phyloP scores from a whole-genome alignment of 1,140 invertebrate species.

The Drosophila leontia region DNA sequence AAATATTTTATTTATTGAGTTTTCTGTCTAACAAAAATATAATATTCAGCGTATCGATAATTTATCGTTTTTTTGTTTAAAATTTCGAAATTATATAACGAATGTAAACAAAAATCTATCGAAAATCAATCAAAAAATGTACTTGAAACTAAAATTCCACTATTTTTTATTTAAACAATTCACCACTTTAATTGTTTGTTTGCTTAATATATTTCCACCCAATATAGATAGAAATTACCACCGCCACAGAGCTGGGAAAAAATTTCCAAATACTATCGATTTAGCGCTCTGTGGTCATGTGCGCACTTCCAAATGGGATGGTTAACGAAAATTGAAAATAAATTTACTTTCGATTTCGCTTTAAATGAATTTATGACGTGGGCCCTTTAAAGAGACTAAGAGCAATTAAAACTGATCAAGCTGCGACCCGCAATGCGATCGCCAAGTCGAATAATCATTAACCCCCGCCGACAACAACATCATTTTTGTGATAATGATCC shows the following conservation, averaged over 20 bases:
- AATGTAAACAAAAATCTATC: too few species aligned
- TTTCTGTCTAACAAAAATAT: too few species aligned
- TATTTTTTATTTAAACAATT: background rate
- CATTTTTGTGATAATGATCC: conserved; percentile 72
- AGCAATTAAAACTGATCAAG: conserved; percentile 69
- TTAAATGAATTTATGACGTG: conserved; percentile 72
- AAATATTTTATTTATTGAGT: too few species aligned
- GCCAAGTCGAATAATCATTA: conserved; percentile 56
- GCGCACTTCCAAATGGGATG: conserved; percentile 52
- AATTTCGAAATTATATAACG: too few species aligned
- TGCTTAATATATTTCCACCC: background rate
- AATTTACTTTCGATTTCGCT: conserved; percentile 75
- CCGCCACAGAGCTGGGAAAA: background rate
- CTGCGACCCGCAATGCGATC: conserved; percentile 54
- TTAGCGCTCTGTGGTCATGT: conserved; percentile 19
- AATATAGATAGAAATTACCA: background rate
- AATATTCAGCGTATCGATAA: too few species aligned
- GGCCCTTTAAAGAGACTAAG: conserved; percentile 43
- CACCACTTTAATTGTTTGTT: background rate
- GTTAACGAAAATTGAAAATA: conserved; percentile 72
- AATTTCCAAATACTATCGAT: conserved; percentile 18
- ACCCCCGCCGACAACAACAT: conserved; percentile 37
- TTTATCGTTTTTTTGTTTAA: too few species aligned
- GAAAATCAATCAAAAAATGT: too few species aligned
- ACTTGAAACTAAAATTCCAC: background rate